These are phyloP conservation scores for Bombus superbus DNA, from an alignment of 1,140 invertebrate genomes.

Conservation along the genomic window DNA sequence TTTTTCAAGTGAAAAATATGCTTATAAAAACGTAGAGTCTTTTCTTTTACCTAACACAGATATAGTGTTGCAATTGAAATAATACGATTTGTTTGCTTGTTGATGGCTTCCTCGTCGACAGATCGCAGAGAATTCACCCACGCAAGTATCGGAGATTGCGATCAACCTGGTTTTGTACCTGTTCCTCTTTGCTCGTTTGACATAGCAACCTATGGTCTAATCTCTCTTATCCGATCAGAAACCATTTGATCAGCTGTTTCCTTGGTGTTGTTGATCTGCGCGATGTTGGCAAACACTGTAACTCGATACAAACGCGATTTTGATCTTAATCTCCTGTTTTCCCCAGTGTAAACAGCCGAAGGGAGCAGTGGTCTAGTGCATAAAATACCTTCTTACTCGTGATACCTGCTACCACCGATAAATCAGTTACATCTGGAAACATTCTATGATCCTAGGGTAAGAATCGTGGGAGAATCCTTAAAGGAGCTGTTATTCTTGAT, in stretches of 20 bases:
- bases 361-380: constrained; percentile 9
- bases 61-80: not conserved
- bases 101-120: not conserved
- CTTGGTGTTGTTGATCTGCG: constrained; percentile 49
- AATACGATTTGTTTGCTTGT: not conserved
- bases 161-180: constrained; percentile 35
- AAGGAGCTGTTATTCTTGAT: not conserved
- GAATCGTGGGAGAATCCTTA: constrained; percentile 45
- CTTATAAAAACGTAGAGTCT: too few species aligned
- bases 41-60: not conserved
- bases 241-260: constrained; percentile 55
- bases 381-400: not conserved
- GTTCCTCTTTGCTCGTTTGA: constrained; percentile 52
- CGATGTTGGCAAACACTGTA: constrained; percentile 75
- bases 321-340: constrained; percentile 46
- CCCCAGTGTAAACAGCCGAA: constrained; percentile 11
- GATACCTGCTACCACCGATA: constrained; percentile 38
- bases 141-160: not conserved
- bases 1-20: not conserved
- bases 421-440: constrained; percentile 48
- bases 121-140: not conserved
- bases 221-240: constrained; percentile 64
- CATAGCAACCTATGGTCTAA: constrained; percentile 46
- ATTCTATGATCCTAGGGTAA: constrained; percentile 12
- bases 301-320: constrained; percentile 68